These are phyloP conservation scores for Habroteleia sp. DNA, from an alignment of 2,888 invertebrate species.

Conservation along the genomic window DNA sequence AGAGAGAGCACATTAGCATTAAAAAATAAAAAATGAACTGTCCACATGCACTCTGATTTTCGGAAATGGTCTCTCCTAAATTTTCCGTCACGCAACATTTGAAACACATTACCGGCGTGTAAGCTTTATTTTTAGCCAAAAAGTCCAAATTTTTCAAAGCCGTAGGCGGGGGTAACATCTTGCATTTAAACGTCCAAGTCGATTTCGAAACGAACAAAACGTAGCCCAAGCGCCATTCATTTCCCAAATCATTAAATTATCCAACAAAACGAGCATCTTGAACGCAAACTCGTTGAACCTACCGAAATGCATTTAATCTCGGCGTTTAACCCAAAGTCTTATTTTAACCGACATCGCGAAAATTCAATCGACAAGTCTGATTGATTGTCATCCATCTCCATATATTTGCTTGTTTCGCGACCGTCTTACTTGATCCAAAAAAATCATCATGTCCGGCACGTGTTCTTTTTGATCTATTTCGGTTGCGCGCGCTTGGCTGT, in stretches of 20 bases:
- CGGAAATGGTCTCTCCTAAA: constrained; percentile 16
- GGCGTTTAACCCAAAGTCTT: no score
- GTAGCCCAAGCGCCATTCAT: no score
- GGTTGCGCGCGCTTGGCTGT: constrained; percentile 17
- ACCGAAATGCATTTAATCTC: no score
- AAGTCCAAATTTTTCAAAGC: constrained; percentile 22
- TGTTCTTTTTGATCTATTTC: constrained; percentile 47
- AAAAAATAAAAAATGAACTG: no score
- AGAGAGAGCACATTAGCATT: no score
- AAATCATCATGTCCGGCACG: constrained; percentile 4
- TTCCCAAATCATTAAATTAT: no score
- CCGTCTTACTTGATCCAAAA: constrained; percentile 12
- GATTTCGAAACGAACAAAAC: constrained; percentile 10
- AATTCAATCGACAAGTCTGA: background rate
- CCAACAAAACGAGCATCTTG: no score
- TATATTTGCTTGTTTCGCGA: background rate
- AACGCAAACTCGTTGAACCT: no score
- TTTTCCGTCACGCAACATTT: constrained; percentile 3
- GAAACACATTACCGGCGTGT: background rate
- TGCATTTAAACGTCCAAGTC: background rate
- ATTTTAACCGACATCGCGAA: no score
- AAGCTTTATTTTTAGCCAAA: constrained; percentile 38
- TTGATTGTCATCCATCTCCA: constrained; percentile 10
- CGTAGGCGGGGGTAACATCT: constrained; percentile 4
- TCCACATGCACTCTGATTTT: no score